Evolutionary conservation across 2,797 vertebrate species (phyloP).

Genomic region (Linurgus olivaceus): DNA sequence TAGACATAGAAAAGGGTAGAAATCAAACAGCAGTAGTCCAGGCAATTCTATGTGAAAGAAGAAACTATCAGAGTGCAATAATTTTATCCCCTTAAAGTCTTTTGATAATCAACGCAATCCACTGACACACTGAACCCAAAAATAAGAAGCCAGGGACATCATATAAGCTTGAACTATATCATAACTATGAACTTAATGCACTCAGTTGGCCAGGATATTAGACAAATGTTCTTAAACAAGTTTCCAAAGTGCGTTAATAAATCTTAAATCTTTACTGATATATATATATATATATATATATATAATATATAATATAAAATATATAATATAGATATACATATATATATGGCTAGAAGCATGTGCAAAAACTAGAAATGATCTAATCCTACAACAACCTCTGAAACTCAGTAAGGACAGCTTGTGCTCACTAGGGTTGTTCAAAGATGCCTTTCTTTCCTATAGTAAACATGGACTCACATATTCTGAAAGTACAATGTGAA

Average conservation of each 20-base stretch:
- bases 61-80: background rate
- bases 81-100: background rate
- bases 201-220: background rate
- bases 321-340: too few relatives aligned
- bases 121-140: background rate
- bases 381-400: background rate
- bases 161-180: background rate
- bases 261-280: background rate
- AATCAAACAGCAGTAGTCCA: background rate
- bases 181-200: background rate
- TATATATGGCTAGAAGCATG: background rate
- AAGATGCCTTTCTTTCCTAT: background rate
- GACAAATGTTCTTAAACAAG: background rate
- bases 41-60: fast-evolving
- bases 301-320: too few relatives aligned
- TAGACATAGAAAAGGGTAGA: background rate
- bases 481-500: background rate
- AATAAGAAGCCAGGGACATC: background rate
- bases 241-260: background rate
- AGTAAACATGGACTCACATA: background rate
- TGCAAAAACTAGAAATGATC: background rate
- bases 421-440: background rate
- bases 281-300: background rate
- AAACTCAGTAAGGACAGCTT: background rate
- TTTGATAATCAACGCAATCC: background rate